Base-by-base conservation (phyloP, 2,888 invertebrate species). In the Eristalis tenax region DNA sequence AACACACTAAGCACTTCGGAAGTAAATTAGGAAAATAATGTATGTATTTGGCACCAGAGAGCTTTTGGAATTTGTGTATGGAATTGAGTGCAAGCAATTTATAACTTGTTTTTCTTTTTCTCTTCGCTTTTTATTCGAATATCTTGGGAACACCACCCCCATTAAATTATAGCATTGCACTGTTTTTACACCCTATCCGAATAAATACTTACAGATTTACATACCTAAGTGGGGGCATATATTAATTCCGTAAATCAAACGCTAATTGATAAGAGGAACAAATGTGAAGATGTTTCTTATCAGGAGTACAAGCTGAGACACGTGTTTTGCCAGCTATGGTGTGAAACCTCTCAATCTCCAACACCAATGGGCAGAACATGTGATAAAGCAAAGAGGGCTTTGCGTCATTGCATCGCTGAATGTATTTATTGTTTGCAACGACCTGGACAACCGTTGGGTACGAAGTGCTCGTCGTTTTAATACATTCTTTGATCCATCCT, bases 261-360 rank as follows among this genome's bases (percentile, higher is more conserved):
- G 10, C 28, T 71, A 23, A 35, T 40, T 61, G 74, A 81, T 81
- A 74, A 81, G 63, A 40, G 15, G 28, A n/a, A 56, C 68, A 75
- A 75, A 65, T 65, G 75, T n/a, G 15, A 57, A 66, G 40, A 23
- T 11, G 38, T n/a, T 59, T 18, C 50, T 82, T 82, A 82, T 82
- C 81, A 70, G 73, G 11, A 40, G 38, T 13, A 32, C 59, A 56
- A 32, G 50, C 26, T 35, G 26, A 26, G 38, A 66, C 65, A 43
- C 43, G 61, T 73, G 73, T 73, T 66, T 43, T 74, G 28, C 40
- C 68, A 81, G 74, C 81, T 74, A 65, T 43, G 59, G 79, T 75
- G 81, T 81, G 81, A 81, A 63, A 70, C 59, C 35, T 69, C n/a
- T 40, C 56, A 68, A 64, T 75, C 73, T 61, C 28, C 23, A 18